Conservation (phyloP, 2,797 vertebrate species). For the Carapus acus region DNA sequence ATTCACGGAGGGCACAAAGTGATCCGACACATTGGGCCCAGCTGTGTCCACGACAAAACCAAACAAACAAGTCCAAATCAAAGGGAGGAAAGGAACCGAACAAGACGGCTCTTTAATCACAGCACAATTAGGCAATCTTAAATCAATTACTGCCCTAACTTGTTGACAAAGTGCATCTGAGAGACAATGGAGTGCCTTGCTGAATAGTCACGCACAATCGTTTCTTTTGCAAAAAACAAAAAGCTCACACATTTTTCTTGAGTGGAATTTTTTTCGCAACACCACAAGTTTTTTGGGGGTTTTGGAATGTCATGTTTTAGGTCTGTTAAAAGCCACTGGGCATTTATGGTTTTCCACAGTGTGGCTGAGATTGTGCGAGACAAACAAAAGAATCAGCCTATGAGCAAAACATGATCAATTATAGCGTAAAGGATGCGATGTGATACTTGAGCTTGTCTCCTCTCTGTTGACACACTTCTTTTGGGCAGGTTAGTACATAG, state of each 20-base stretch:
- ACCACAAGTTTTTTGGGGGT: conserved; percentile 37
- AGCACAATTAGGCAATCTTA: conserved; percentile 68
- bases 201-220: conserved; percentile 31
- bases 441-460: no score
- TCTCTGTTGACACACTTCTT: no score
- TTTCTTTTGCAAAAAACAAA: conserved; percentile 6
- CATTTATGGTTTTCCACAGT: conserved; percentile 32
- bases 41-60: conserved; percentile 73
- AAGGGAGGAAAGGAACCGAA: conserved; percentile 60
- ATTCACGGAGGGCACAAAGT: conserved; percentile 57
- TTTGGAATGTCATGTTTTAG: conserved; percentile 32
- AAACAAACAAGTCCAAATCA: conserved; percentile 76
- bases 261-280: conserved; percentile 29
- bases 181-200: conserved; percentile 60
- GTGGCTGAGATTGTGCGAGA: conserved; percentile 28
- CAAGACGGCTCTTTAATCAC: conserved; percentile 72
- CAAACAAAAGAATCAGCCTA: conserved; percentile 42
- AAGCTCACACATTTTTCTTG: conserved; percentile 18
- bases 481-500: no score
- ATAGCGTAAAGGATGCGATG: no score
- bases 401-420: conserved; percentile 45
- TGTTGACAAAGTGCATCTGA: conserved; percentile 71
- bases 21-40: conserved; percentile 75
- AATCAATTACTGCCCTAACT: conserved; percentile 67
- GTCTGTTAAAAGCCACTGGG: conserved; percentile 47